phyloP scores from a whole-genome alignment of 1,140 invertebrate species.

The Apis laboriosa region DNA sequence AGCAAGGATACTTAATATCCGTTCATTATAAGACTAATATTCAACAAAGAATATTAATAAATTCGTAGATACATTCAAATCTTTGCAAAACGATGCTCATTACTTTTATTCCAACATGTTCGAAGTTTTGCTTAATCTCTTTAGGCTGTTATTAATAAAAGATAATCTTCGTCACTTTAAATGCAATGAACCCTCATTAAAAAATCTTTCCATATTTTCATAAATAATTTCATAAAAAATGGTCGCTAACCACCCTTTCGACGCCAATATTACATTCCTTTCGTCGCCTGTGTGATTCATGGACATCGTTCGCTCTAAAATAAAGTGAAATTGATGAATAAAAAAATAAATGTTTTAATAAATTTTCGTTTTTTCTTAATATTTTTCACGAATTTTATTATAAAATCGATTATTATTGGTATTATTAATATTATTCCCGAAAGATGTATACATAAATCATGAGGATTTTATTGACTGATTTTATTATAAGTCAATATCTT shows the following conservation, averaged over 20 bases:
- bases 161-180: slow-evolving; percentile 24
- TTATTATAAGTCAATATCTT: not conserved
- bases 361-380: not conserved
- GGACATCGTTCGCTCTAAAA: too few relatives aligned
- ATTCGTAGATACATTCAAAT: not conserved
- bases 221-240: not conserved
- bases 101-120: not conserved
- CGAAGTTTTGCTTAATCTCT: slow-evolving; percentile 29
- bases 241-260: not conserved
- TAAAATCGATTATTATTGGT: not conserved
- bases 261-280: slow-evolving; percentile 10
- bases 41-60: not conserved
- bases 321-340: not conserved
- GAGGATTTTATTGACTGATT: not conserved
- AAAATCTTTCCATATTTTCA: not conserved
- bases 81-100: not conserved
- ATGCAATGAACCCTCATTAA: slow-evolving; percentile 15
- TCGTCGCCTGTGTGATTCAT: not conserved
- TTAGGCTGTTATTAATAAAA: slow-evolving; percentile 25
- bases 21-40: too few relatives aligned
- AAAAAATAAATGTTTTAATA: not conserved
- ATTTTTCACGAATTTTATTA: too few relatives aligned
- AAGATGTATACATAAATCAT: not conserved
- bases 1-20: not conserved
- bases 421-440: not conserved